Evolutionary conservation across 2,797 vertebrate genomes (phyloP).

Genomic region (Nothura maculosa): DNA sequence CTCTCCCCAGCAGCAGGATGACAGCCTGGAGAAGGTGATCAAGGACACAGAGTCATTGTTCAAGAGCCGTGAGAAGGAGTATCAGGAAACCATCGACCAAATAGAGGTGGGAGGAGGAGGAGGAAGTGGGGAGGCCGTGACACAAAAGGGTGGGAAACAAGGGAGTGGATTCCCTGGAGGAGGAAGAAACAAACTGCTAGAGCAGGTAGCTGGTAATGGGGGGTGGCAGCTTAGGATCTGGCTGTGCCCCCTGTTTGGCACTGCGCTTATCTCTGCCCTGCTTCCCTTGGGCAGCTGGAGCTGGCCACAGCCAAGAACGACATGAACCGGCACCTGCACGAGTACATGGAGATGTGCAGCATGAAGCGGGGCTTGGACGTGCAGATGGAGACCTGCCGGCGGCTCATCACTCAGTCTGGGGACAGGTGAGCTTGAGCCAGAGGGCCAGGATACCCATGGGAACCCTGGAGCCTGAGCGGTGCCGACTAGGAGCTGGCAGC

Average conservation of each 20-base stretch:
- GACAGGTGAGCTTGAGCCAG: slow-evolving; percentile 82
- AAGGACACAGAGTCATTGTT: slow-evolving; percentile 97
- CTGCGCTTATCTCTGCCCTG: fast-evolving
- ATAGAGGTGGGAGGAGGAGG: slow-evolving; percentile 89
- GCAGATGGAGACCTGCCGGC: slow-evolving; percentile 96
- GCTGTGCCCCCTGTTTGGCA: neutral
- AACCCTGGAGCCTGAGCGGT: neutral
- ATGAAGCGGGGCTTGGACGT: slow-evolving; percentile 97
- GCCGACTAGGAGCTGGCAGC: neutral
- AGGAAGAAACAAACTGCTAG: neutral
- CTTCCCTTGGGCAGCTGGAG: slow-evolving; percentile 85
- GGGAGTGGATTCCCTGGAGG: neutral
- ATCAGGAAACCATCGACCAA: slow-evolving; percentile 97
- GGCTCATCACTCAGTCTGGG: slow-evolving; percentile 95
- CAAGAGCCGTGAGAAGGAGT: slow-evolving; percentile 96
- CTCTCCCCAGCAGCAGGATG: slow-evolving; percentile 85
- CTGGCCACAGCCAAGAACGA: slow-evolving; percentile 96
- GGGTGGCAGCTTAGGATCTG: neutral
- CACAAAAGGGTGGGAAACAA: neutral
- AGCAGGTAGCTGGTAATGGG: neutral
- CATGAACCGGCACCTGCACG: slow-evolving; percentile 96
- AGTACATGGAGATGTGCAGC: slow-evolving; percentile 99
- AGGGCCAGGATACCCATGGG: fast-evolving
- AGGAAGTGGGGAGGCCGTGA: slow-evolving; percentile 68
- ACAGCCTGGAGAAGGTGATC: slow-evolving; percentile 97